These are phyloP conservation scores for Dolichomitus sp. DNA, from an alignment of 2,888 invertebrate species.

Conservation along the genomic window DNA sequence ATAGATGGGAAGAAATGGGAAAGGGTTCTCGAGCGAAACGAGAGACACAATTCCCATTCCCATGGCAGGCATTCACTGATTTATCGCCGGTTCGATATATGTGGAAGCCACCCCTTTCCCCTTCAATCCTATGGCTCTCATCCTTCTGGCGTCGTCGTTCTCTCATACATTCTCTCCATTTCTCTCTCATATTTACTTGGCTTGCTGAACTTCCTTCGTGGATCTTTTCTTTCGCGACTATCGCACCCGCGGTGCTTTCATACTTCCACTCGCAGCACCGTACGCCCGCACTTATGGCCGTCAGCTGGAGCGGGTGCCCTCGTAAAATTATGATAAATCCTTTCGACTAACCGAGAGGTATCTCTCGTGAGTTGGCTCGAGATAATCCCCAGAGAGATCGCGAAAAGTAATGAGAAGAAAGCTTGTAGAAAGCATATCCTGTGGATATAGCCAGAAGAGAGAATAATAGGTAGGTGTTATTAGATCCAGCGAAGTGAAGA, in stretches of 20 bases:
- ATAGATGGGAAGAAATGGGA: conserved; percentile 22
- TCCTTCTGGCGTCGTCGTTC: conserved; percentile 25
- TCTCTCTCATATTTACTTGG: conserved; percentile 24
- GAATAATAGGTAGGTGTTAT: conserved; percentile 30
- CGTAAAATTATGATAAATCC: conserved; percentile 70
- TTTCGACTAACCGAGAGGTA: conserved; percentile 40
- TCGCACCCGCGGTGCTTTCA: conserved; percentile 29
- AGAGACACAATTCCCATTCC: conserved; percentile 58
- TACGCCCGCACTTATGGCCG: conserved; percentile 24
- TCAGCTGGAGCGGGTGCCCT: conserved; percentile 32
- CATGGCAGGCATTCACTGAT: conserved; percentile 59
- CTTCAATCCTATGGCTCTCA: conserved; percentile 11
- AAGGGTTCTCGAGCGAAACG: conserved; percentile 36
- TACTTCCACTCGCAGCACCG: conserved; percentile 17
- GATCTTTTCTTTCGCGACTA: conserved; percentile 26
- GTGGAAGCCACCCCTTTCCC: conserved; percentile 33
- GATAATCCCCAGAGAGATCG: conserved; percentile 48
- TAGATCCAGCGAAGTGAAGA: conserved; percentile 1
- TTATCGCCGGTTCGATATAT: conserved; percentile 60
- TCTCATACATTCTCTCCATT: not conserved
- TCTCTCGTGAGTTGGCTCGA: conserved; percentile 38
- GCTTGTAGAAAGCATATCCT: conserved; percentile 13
- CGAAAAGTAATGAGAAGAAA: conserved; percentile 23
- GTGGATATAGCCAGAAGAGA: conserved; percentile 26
- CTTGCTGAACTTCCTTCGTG: conserved; percentile 17